Evolutionary conservation across 2,888 invertebrate species (phyloP), one percentile per base, ranked within the genome.

Genomic region (Kuschelorhynchus macadamiae): DNA sequence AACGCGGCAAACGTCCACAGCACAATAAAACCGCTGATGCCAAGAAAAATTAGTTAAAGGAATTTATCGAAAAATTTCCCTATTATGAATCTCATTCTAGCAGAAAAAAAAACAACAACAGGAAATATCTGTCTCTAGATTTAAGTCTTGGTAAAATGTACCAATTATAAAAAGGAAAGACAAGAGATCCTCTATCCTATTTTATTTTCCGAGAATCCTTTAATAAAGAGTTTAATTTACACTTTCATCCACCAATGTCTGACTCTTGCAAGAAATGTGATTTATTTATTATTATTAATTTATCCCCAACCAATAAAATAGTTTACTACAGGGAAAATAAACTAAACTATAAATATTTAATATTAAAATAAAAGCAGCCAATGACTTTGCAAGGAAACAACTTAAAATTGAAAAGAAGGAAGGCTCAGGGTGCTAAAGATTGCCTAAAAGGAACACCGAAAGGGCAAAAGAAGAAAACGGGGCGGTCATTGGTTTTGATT

Each of bases 191-290:
- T 30, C 50, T 72, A 12, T 72, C 72, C 11, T 46, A 44, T 46
- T 74, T 71, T 67, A 21, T 74, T 46, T 74, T 42, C 42, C 12
- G n/a, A n/a, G n/a, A n/a, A n/a, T n/a, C n/a, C n/a, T n/a, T n/a
- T n/a, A n/a, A n/a, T n/a, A 25, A 25, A 21, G 64, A 72, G 33
- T 71, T 70, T 52, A 73, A 74, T 52, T 42, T 74, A 25, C 66
- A 63, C 42, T 74, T 71, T 55, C 69, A 60, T 53, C 42, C 64
- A n/a, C 71, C 68, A 25, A 36, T 72, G 1, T 44, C 68, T 20
- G 72, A 74, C 39, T 67, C 69, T 8, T 73, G 74, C 53, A 71
- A 65, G 39, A 73, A 67, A 60, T 74, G 73, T 70, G 72, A 74
- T 25, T 25, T 25, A 25, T 25, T 5, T 7, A 25, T 5, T 25